phyloP scores from a whole-genome alignment of 23 tunicate species.

The Ciona savignyi region DNA sequence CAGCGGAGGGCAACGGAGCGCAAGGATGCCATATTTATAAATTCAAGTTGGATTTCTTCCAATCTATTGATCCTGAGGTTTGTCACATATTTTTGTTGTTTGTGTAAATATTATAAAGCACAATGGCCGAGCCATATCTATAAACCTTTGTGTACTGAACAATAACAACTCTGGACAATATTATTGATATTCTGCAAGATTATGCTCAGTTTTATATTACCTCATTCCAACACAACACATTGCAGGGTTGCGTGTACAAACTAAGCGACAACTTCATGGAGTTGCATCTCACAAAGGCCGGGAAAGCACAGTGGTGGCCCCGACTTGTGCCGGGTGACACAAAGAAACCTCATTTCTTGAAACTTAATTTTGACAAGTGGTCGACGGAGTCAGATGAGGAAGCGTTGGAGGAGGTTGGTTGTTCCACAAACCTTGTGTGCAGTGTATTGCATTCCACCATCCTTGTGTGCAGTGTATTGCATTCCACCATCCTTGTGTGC shows the following conservation, averaged over 20 bases:
- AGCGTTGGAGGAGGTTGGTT: conserved; percentile 25
- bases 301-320: conserved; percentile 73
- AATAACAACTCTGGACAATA: no score
- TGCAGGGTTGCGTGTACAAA: conserved; percentile 52
- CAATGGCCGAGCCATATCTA: no score
- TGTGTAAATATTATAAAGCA: no score
- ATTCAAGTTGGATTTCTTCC: conserved; percentile 44
- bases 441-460: no score
- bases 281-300: conserved; percentile 48
- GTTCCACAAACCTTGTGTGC: no score
- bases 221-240: no score
- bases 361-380: conserved; percentile 91
- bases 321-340: conserved; percentile 54
- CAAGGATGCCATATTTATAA: conserved; percentile 47
- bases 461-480: no score
- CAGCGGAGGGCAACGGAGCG: conserved; percentile 52
- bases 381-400: conserved; percentile 73
- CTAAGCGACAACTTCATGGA: conserved; percentile 28
- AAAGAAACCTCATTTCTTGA: conserved; percentile 71
- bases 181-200: no score
- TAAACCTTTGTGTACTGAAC: no score
- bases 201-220: no score
- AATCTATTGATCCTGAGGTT: conserved; percentile 41
- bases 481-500: no score
- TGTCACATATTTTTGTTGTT: no score